Evolutionary conservation across 2,113 vertebrate species (phyloP).

Genomic region (Python bivittatus): DNA sequence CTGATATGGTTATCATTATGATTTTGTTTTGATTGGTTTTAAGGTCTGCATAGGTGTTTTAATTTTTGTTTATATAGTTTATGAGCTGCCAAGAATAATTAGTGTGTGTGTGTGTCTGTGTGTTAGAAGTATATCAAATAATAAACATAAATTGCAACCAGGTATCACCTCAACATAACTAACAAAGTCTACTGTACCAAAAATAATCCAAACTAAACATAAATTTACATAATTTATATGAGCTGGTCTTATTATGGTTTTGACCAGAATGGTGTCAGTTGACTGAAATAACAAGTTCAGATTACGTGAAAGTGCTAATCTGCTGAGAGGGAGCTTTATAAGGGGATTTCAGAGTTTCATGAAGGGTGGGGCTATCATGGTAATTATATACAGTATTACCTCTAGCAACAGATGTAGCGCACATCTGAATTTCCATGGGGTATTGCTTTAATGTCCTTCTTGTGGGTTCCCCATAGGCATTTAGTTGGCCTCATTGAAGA

Average conservation of each 20-base stretch:
- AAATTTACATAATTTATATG: background rate
- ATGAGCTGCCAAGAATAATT: background rate
- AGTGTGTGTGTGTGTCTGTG: background rate
- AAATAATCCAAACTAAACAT: background rate
- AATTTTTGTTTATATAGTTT: background rate
- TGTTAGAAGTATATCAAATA: background rate
- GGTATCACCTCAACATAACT: background rate
- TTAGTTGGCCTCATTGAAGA: background rate
- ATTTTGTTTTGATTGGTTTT: background rate
- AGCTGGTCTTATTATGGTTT: background rate
- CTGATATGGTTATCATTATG: background rate
- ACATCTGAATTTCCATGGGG: background rate
- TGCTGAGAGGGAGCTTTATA: background rate
- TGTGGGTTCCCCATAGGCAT: background rate
- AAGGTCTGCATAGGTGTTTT: background rate
- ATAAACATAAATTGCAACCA: background rate
- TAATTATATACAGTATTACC: background rate
- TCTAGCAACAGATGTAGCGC: background rate
- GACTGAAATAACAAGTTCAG: background rate
- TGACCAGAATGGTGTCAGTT: background rate
- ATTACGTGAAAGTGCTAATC: background rate
- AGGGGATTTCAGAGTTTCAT: background rate
- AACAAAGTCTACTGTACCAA: background rate
- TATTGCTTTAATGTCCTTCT: background rate
- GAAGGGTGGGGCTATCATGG: background rate